phyloP scores from a whole-genome alignment of 2,113 vertebrate genomes.

The Rhinopithecus roxellana region DNA sequence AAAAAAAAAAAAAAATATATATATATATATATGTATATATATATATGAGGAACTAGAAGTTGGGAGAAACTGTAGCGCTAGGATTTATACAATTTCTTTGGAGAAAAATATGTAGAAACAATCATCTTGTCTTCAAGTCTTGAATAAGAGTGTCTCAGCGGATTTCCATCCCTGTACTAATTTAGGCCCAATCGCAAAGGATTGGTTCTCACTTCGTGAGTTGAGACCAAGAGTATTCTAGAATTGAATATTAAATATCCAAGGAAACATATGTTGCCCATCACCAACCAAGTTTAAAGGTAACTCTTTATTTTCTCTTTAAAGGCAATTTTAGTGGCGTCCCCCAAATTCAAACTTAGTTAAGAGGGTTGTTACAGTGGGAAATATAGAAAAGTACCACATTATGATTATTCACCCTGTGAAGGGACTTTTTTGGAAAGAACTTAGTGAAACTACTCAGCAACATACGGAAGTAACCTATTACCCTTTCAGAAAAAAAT shows the following conservation, averaged over 20 bases:
- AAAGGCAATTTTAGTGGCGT: neutral
- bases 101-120: neutral
- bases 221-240: neutral
- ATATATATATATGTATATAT: too few relatives aligned
- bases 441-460: constrained; percentile 41
- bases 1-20: too few relatives aligned
- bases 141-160: neutral
- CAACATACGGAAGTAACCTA: neutral
- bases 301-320: neutral
- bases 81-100: neutral
- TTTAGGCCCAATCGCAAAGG: neutral
- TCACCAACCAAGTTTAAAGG: neutral
- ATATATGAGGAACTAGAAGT: neutral
- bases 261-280: neutral
- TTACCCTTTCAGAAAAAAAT: constrained; percentile 30
- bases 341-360: neutral
- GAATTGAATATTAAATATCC: neutral
- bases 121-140: neutral
- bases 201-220: neutral
- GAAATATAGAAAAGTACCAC: neutral
- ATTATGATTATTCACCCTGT: neutral
- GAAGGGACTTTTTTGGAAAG: constrained; percentile 17
- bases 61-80: neutral
- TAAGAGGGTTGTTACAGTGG: neutral
- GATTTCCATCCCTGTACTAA: neutral